Conservation (phyloP, 2,888 invertebrate genomes). For the Trileptium ribeirensis region DNA sequence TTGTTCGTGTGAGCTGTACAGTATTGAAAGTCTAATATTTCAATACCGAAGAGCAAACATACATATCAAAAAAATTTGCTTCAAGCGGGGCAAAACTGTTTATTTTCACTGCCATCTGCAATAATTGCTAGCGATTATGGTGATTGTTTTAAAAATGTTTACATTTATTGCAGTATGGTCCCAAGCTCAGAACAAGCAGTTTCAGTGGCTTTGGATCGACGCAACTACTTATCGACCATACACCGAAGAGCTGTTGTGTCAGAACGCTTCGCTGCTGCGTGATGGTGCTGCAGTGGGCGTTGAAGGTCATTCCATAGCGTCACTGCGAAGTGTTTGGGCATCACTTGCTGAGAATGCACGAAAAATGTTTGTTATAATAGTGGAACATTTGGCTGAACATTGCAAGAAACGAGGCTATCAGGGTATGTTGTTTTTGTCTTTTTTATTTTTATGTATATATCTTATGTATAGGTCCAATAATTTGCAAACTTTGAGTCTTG, state of each 20-base stretch:
- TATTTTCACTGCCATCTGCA: too few relatives aligned
- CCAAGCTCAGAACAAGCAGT: constrained; percentile 71
- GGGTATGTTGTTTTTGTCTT: too few relatives aligned
- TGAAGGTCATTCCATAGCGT: constrained; percentile 62
- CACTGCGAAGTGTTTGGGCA: constrained; percentile 77
- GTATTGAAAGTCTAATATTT: too few relatives aligned
- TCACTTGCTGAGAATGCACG: constrained; percentile 78
- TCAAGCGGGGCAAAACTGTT: too few relatives aligned
- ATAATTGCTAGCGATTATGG: too few relatives aligned
- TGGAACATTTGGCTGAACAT: constrained; percentile 13
- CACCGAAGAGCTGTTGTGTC: constrained; percentile 68
- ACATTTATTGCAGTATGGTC: constrained; percentile 64
- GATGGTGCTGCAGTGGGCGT: constrained; percentile 45
- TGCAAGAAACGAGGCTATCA: neutral
- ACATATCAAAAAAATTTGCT: too few relatives aligned
- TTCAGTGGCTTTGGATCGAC: constrained; percentile 81
- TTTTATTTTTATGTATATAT: too few relatives aligned
- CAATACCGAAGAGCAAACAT: too few relatives aligned
- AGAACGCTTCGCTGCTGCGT: constrained; percentile 63
- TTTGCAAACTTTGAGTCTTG: too few relatives aligned
- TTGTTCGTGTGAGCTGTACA: too few relatives aligned
- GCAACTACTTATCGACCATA: constrained; percentile 76
- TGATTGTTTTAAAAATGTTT: constrained; percentile 35
- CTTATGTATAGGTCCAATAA: too few relatives aligned
- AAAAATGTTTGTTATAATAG: constrained; percentile 45